phyloP scores from a whole-genome alignment of 2,888 invertebrate genomes.

The Margaritifera margaritifera region DNA sequence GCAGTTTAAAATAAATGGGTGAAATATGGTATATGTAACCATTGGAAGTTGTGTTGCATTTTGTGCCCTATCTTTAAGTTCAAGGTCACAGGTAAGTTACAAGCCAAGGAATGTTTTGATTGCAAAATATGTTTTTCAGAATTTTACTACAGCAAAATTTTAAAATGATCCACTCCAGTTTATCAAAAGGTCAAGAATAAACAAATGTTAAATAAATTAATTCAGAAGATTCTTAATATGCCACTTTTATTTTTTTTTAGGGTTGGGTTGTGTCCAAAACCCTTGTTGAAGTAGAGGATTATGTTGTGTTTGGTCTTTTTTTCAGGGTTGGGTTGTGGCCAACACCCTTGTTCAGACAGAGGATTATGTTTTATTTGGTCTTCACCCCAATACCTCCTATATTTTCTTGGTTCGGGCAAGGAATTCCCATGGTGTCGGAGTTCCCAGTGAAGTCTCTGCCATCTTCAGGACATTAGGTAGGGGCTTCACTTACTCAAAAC shows the following conservation, averaged over 20 bases:
- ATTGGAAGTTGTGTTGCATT: too few species aligned
- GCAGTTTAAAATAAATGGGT: too few species aligned
- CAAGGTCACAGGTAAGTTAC: too few species aligned
- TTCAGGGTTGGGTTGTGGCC: slow-evolving; percentile 75
- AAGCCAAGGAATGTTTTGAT: too few species aligned
- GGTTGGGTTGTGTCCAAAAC: slow-evolving; percentile 76
- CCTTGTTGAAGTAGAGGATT: slow-evolving; percentile 80
- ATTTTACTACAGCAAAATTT: too few species aligned
- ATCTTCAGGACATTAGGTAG: slow-evolving; percentile 78
- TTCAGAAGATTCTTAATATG: too few species aligned
- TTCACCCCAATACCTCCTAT: slow-evolving; percentile 87
- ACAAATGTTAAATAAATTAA: too few species aligned
- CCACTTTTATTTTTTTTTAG: slow-evolving; percentile 17
- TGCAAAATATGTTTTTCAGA: too few species aligned
- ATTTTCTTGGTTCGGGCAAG: slow-evolving; percentile 89
- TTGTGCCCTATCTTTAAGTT: too few species aligned
- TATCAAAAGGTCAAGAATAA: too few species aligned
- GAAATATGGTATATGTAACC: too few species aligned
- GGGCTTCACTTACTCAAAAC: not conserved
- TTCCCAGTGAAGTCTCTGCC: slow-evolving; percentile 85
- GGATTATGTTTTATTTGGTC: slow-evolving; percentile 81
- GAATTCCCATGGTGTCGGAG: slow-evolving; percentile 88
- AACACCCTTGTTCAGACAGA: slow-evolving; percentile 79
- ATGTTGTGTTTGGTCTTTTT: slow-evolving; percentile 73
- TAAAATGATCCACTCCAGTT: too few species aligned